Conservation (phyloP, 2,797 vertebrate species). For the Myotis pilosus region DNA sequence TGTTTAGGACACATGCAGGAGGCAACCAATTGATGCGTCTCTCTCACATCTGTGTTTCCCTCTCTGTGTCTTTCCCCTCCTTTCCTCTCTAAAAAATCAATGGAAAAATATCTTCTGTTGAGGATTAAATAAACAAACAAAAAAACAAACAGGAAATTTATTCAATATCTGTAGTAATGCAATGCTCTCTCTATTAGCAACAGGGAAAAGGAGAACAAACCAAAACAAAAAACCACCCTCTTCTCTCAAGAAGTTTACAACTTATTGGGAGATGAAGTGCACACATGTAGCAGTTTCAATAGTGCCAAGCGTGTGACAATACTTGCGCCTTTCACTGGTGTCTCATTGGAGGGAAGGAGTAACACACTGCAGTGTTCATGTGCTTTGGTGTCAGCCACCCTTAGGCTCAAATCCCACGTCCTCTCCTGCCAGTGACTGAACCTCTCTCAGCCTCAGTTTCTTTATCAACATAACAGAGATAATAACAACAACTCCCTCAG, state of each 20-base stretch:
- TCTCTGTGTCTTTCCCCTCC: too few relatives aligned
- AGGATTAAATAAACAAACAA: background rate
- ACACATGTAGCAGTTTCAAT: background rate
- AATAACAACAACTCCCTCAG: background rate
- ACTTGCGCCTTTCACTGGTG: background rate
- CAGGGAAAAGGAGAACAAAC: background rate
- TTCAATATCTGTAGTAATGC: background rate
- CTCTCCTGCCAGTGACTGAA: background rate
- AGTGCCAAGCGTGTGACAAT: accelerated
- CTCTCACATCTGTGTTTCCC: too few relatives aligned
- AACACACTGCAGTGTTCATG: accelerated
- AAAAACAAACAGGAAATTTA: background rate
- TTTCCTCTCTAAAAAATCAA: too few relatives aligned
- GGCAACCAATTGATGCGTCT: too few relatives aligned
- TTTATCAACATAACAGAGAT: background rate
- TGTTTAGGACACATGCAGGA: too few relatives aligned
- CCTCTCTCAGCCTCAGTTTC: background rate
- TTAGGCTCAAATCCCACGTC: background rate
- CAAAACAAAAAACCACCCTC: background rate
- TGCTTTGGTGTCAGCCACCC: background rate
- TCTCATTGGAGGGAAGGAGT: background rate
- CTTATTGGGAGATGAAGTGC: background rate
- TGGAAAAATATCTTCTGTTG: too few relatives aligned
- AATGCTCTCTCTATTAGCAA: background rate
- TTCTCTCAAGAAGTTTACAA: background rate